Conservation (phyloP, 2,113 vertebrate species). For the Ctenodactylus gundi region DNA sequence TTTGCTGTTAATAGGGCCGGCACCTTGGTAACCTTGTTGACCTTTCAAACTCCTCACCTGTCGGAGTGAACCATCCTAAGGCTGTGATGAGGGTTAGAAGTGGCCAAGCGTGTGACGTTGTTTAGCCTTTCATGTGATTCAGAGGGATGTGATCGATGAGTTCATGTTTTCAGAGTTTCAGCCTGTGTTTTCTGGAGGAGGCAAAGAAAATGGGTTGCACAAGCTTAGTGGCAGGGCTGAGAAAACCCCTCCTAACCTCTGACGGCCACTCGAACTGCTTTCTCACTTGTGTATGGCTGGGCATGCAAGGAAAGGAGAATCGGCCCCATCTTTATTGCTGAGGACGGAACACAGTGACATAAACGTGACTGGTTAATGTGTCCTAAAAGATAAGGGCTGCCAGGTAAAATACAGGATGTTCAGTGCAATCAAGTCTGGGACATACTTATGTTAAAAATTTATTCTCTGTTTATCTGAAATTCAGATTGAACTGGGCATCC, state of each 20-base stretch:
- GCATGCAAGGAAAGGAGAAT: background rate
- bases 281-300: background rate
- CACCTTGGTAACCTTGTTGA: background rate
- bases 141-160: background rate
- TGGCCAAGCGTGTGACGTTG: rapidly evolving
- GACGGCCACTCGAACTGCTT: too few relatives aligned
- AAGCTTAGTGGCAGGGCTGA: background rate
- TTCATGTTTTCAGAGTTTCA: background rate
- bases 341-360: background rate
- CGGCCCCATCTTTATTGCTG: background rate
- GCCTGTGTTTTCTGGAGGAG: background rate
- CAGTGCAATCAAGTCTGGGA: background rate
- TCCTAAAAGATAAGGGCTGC: background rate
- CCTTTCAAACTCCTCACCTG: background rate
- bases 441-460: background rate
- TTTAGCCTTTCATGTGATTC: background rate
- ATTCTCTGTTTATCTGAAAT: background rate
- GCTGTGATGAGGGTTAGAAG: too few relatives aligned
- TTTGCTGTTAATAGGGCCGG: background rate
- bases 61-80: background rate
- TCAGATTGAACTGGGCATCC: background rate
- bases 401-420: background rate
- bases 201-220: background rate
- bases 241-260: background rate
- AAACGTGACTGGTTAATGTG: background rate